phyloP scores from a whole-genome alignment of 1,140 invertebrate species.

The Probaryconus sp. region DNA sequence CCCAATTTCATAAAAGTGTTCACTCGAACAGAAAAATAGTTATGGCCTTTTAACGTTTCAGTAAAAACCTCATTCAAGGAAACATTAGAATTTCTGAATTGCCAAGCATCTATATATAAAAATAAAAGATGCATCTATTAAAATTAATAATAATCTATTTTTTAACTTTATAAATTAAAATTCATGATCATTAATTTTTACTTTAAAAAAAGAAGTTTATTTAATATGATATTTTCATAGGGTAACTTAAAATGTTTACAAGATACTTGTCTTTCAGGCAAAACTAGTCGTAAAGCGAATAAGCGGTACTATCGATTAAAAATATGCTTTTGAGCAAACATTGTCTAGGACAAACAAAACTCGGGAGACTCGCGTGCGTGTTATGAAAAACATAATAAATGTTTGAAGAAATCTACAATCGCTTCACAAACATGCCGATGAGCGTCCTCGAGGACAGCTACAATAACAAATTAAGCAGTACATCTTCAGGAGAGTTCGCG shows the following conservation, averaged over 20 bases:
- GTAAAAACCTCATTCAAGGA: no score
- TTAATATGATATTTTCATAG: no score
- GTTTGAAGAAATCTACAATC: constrained; percentile 68
- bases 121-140: no score
- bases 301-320: constrained; percentile 46
- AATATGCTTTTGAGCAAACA: constrained; percentile 45
- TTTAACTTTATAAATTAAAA: no score
- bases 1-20: no score
- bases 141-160: no score
- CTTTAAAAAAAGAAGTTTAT: no score
- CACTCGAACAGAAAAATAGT: no score
- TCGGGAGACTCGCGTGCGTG: constrained; percentile 46
- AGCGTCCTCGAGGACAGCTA: constrained; percentile 69
- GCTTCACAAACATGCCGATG: constrained; percentile 60
- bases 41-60: no score
- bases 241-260: constrained; percentile 12
- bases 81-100: no score
- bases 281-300: constrained; percentile 23
- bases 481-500: constrained; percentile 39
- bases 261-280: constrained; percentile 24
- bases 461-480: constrained; percentile 75
- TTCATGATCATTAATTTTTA: no score
- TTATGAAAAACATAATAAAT: constrained; percentile 77
- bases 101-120: no score
- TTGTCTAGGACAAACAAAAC: constrained; percentile 44